Evolutionary conservation across 2,888 invertebrate species (phyloP).

Genomic region (Dermolepida albohirtum): DNA sequence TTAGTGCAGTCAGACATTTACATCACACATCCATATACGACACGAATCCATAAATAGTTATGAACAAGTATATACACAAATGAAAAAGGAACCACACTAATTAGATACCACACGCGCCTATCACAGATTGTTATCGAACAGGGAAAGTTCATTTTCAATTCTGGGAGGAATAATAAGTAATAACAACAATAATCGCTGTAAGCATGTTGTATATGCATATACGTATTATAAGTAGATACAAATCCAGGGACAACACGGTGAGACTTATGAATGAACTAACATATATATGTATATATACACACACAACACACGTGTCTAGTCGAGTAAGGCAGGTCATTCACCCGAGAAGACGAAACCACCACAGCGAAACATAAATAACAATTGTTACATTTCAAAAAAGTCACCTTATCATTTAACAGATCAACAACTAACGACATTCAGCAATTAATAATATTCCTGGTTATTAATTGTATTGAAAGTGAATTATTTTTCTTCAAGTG

Average conservation of each 20-base stretch:
- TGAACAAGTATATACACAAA: not conserved
- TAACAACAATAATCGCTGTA: too few species aligned
- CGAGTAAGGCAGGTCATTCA: constrained; percentile 44
- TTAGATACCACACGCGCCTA: too few species aligned
- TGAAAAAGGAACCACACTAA: too few species aligned
- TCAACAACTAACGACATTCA: too few species aligned
- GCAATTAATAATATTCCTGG: too few species aligned
- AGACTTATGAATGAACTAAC: constrained; percentile 46
- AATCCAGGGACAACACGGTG: constrained; percentile 39
- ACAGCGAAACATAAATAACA: constrained; percentile 36
- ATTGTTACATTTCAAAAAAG: not conserved
- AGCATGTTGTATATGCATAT: not conserved
- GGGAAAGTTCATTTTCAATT: too few species aligned
- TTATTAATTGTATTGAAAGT: too few species aligned
- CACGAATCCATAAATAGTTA: not conserved
- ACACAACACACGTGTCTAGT: constrained; percentile 45
- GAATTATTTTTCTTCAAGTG: too few species aligned
- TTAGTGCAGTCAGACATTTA: not conserved
- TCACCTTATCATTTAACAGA: too few species aligned
- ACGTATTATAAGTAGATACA: constrained; percentile 32
- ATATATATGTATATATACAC: constrained; percentile 25
- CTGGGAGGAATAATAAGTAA: too few species aligned
- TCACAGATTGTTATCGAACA: too few species aligned
- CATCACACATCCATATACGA: not conserved
- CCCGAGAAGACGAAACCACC: constrained; percentile 36